Percentiles rank a stretch among this genome's conserved stretches.
Conservation (phyloP, 2,797 vertebrate genomes). For the Triplophysa bombifrons region DNA sequence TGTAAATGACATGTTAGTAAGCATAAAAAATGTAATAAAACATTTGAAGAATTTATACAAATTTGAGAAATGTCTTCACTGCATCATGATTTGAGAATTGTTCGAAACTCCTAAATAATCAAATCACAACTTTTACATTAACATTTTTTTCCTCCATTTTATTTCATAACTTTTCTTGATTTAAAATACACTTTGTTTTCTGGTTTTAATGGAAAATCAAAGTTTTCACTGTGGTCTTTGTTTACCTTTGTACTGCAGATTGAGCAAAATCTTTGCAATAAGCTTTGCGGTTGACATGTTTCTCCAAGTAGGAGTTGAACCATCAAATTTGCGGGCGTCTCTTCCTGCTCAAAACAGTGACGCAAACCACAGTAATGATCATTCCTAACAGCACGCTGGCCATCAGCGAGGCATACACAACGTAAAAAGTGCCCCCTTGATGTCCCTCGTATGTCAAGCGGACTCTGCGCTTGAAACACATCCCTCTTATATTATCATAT, state of each 20-base stretch:
- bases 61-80: no score
- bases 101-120: no score
- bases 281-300: background rate
- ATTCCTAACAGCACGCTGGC: background rate
- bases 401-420: background rate
- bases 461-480: background rate
- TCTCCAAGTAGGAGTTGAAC: background rate
- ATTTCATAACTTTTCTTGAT: no score
- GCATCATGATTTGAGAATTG: no score
- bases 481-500: accelerated
- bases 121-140: no score
- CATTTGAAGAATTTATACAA: no score
- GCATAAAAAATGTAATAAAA: background rate
- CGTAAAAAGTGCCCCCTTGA: background rate
- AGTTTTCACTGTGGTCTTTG: no score
- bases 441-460: background rate
- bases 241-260: background rate
- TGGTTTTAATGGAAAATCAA: no score
- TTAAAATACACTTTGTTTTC: no score
- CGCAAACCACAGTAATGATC: background rate
- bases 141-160: no score
- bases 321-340: background rate
- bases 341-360: background rate
- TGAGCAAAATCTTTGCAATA: background rate
- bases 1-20: background rate